These are phyloP conservation scores for Ormyrus nitidulus DNA, from an alignment of 2,888 invertebrate genomes.

Conservation along the genomic window DNA sequence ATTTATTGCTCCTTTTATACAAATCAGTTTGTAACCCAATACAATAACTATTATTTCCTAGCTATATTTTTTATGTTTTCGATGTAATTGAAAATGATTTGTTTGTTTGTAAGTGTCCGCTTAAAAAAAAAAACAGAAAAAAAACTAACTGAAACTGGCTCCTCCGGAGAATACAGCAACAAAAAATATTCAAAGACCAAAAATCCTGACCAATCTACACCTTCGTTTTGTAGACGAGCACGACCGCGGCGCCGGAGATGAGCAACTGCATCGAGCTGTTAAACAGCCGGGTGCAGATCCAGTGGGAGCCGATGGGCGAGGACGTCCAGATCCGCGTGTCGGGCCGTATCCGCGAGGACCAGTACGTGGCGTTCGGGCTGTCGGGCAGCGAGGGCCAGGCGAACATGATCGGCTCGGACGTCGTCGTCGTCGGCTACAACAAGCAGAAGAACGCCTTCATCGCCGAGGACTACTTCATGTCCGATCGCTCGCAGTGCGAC, in stretches of 20 bases:
- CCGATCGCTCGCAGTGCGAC: conserved; percentile 88
- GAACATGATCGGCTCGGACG: conserved; percentile 89
- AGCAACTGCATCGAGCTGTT: conserved; percentile 91
- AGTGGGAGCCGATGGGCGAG: conserved; percentile 89
- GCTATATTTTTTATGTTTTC: too few species aligned
- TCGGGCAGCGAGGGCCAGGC: conserved; percentile 86
- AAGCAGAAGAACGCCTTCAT: conserved; percentile 79
- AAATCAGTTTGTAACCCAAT: too few species aligned
- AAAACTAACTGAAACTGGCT: too few species aligned
- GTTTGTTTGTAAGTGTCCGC: too few species aligned
- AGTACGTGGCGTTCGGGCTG: conserved; percentile 92
- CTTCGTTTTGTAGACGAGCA: conserved; percentile 83
- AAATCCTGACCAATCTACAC: too few species aligned
- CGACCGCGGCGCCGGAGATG: conserved; percentile 80
- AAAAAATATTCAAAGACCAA: too few species aligned
- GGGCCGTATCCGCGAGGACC: conserved; percentile 87
- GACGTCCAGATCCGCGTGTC: conserved; percentile 87
- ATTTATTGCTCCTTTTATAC: too few species aligned
- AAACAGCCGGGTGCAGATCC: conserved; percentile 88
- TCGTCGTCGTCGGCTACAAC: conserved; percentile 88
- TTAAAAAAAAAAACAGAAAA: too few species aligned
- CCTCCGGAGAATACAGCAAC: too few species aligned
- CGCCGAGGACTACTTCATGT: conserved; percentile 91
- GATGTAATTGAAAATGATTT: too few species aligned
- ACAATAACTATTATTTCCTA: too few species aligned